Evolutionary conservation across 37 sponge, comb jelly and placozoan genomes (phyloP).

Genomic region (Halisarca cf. caerulea): DNA sequence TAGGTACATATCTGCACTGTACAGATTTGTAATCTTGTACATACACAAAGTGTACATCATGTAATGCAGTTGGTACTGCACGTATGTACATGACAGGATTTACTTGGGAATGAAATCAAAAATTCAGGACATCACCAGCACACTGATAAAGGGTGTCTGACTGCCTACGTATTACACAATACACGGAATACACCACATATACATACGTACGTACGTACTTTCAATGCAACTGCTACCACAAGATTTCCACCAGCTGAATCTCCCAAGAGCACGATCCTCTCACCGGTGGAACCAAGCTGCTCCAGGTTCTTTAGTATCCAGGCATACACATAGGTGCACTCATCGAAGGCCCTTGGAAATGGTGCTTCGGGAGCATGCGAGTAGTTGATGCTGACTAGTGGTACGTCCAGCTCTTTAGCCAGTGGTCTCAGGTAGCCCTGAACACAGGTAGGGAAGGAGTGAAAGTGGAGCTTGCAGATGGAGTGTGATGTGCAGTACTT

Average conservation of each 20-base stretch:
- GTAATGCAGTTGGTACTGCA: too few species aligned
- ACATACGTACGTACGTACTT: conserved; percentile 25
- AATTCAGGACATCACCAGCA: too few species aligned
- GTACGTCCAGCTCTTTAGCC: conserved; percentile 79
- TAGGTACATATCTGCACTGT: too few species aligned
- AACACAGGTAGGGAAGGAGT: background rate
- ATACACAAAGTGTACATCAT: too few species aligned
- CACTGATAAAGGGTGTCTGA: too few species aligned
- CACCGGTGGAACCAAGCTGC: conserved; percentile 77
- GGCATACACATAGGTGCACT: conserved; percentile 85
- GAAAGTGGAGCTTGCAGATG: background rate
- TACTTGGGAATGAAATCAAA: too few species aligned
- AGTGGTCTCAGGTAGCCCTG: conserved; percentile 85
- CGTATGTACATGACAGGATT: too few species aligned
- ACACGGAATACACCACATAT: background rate
- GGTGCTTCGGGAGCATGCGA: conserved; percentile 89
- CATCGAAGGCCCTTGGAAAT: conserved; percentile 89
- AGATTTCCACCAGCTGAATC: conserved; percentile 97
- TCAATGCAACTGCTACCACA: conserved; percentile 69
- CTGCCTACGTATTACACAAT: too few species aligned
- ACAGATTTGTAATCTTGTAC: too few species aligned
- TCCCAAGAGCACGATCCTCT: conserved; percentile 79
- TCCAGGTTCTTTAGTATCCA: conserved; percentile 86
- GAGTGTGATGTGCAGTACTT: too few species aligned
- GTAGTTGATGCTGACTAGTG: conserved; percentile 89